Conservation (phyloP, 2,113 vertebrate genomes). For the Neofelis nebulosa region DNA sequence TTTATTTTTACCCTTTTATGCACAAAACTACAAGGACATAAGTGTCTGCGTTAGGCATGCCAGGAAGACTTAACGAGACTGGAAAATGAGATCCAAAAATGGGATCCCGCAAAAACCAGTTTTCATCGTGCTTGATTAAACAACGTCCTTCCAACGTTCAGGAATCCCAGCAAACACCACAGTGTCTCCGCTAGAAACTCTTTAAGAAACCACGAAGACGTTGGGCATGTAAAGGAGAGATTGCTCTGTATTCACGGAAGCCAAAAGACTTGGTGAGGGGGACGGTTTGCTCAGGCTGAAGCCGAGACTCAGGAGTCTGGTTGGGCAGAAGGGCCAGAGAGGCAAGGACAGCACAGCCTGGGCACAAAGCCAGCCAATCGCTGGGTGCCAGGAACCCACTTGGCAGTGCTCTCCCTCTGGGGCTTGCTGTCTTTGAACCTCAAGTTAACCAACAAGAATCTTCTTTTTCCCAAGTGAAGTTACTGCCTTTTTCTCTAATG, state of each 20-base stretch:
- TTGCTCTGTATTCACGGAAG: neutral
- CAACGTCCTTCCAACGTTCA: neutral
- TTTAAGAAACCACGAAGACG: neutral
- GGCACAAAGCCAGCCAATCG: neutral
- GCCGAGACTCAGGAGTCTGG: neutral
- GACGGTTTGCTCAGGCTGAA: neutral
- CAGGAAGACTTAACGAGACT: conserved; percentile 42
- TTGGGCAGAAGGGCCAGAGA: neutral
- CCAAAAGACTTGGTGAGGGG: neutral
- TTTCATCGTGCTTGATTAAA: conserved; percentile 62
- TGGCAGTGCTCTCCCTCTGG: neutral
- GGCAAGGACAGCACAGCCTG: neutral
- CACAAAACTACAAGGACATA: conserved; percentile 65
- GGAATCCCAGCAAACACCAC: conserved; percentile 22
- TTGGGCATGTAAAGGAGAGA: neutral
- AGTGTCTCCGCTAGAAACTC: neutral
- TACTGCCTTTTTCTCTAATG: neutral
- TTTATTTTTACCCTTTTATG: conserved; percentile 71
- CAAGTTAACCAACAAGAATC: neutral
- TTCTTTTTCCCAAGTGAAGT: neutral
- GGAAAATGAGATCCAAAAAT: conserved; percentile 56
- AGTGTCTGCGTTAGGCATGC: conserved; percentile 30
- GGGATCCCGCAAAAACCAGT: conserved; percentile 26
- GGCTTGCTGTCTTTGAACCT: neutral
- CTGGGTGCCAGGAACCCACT: neutral